Conservation (phyloP, 1,140 invertebrate species). For the Drosophila sturtevanti region DNA sequence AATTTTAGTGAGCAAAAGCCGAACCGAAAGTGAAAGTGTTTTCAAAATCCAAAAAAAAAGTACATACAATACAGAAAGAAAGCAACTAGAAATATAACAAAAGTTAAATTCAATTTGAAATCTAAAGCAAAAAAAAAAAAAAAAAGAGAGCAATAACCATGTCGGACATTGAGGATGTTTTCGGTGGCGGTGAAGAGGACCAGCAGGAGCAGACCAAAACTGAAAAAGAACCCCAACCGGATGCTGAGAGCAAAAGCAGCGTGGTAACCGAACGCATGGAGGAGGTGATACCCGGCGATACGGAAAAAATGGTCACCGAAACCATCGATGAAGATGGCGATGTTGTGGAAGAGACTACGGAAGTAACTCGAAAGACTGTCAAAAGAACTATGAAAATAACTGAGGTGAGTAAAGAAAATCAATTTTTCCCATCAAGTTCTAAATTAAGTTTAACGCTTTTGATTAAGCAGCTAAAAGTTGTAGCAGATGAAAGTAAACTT, state of each 20-base stretch:
- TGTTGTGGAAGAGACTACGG: slow-evolving; percentile 77
- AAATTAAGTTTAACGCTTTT: neutral
- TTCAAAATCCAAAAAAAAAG: slow-evolving; percentile 24
- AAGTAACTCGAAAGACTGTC: slow-evolving; percentile 76
- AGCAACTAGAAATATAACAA: slow-evolving; percentile 21
- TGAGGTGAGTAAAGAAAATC: slow-evolving; percentile 61
- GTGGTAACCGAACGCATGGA: slow-evolving; percentile 69
- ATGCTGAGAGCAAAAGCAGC: slow-evolving; percentile 63
- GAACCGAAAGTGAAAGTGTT: slow-evolving; percentile 71
- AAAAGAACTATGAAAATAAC: slow-evolving; percentile 82
- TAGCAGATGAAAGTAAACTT: neutral
- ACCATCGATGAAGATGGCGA: slow-evolving; percentile 79
- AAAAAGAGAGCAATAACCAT: slow-evolving; percentile 47
- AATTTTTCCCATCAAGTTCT: neutral
- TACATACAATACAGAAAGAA: neutral
- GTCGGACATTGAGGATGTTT: slow-evolving; percentile 78
- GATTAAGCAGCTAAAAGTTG: neutral
- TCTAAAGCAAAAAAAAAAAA: slow-evolving; percentile 19
- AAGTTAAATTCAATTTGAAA: slow-evolving; percentile 17
- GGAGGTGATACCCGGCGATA: slow-evolving; percentile 72
- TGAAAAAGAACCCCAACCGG: slow-evolving; percentile 24
- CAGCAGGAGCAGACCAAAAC: slow-evolving; percentile 22
- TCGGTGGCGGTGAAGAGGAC: slow-evolving; percentile 58
- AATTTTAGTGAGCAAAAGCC: slow-evolving; percentile 51
- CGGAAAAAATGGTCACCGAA: slow-evolving; percentile 77